These are phyloP conservation scores for Barypeithes pellucidus DNA, from an alignment of 2,888 invertebrate genomes.

Conservation along the genomic window DNA sequence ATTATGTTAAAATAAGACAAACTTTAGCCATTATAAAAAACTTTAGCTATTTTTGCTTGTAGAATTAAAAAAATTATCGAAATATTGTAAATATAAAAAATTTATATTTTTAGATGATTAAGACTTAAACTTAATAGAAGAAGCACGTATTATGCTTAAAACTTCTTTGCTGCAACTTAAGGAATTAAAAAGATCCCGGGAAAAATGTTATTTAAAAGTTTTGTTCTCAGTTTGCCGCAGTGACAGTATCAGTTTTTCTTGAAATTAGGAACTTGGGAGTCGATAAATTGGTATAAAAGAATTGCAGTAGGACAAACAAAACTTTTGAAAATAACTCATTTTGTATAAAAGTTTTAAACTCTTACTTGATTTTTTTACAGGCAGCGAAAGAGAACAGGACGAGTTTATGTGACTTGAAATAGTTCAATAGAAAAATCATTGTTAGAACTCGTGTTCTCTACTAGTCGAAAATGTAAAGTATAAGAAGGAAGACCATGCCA, in stretches of 20 bases:
- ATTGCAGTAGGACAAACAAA: neutral
- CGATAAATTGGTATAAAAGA: neutral
- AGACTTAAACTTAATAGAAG: too few species aligned
- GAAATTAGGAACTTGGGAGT: neutral
- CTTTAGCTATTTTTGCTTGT: too few species aligned
- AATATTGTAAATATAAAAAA: too few species aligned
- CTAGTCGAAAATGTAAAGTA: too few species aligned
- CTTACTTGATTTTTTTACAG: neutral
- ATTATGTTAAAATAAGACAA: too few species aligned
- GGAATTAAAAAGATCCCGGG: neutral
- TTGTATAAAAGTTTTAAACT: neutral
- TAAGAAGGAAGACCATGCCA: neutral
- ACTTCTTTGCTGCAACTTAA: neutral
- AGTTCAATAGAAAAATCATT: too few species aligned
- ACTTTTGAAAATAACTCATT: neutral
- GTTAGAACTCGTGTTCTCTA: too few species aligned
- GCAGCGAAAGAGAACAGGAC: neutral
- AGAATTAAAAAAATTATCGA: too few species aligned
- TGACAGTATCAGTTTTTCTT: constrained; percentile 9
- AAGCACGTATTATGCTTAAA: neutral
- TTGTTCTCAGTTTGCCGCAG: constrained; percentile 23
- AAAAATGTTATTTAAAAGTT: constrained; percentile 25
- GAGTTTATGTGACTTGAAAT: too few species aligned
- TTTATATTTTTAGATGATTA: too few species aligned
- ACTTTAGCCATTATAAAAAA: too few species aligned